These are phyloP conservation scores for Struthio camelus DNA, from an alignment of 2,113 vertebrate genomes.

Conservation along the genomic window DNA sequence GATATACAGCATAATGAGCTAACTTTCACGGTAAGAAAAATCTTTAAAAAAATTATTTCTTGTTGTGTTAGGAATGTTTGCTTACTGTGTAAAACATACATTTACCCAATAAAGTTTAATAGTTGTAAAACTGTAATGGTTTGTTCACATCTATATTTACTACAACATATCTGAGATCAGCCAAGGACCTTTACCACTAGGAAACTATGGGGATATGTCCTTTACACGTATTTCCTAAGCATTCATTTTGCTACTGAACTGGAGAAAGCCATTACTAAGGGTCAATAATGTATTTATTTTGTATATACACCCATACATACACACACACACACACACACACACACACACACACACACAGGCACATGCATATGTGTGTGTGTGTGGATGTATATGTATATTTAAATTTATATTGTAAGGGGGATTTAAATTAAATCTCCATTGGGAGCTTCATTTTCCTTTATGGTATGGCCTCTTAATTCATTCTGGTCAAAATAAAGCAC, in stretches of 20 bases:
- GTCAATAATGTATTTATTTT: neutral
- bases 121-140: neutral
- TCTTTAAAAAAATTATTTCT: neutral
- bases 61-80: slow-evolving; percentile 15
- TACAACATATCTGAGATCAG: neutral
- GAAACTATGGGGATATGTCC: neutral
- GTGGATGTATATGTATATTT: neutral
- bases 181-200: neutral
- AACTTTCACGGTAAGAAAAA: neutral
- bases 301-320: neutral
- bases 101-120: slow-evolving; percentile 64
- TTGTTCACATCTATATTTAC: neutral
- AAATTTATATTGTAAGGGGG: no score
- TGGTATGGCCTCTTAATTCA: neutral
- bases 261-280: neutral
- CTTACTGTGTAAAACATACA: slow-evolving; percentile 45
- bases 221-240: neutral
- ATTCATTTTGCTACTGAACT: neutral
- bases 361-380: no score
- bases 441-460: neutral
- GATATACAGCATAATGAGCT: neutral
- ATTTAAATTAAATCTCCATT: no score
- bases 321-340: neutral
- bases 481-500: neutral
- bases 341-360: neutral